phyloP scores from a whole-genome alignment of 1,140 invertebrate genomes.

The Zaprionus gabonicus region DNA sequence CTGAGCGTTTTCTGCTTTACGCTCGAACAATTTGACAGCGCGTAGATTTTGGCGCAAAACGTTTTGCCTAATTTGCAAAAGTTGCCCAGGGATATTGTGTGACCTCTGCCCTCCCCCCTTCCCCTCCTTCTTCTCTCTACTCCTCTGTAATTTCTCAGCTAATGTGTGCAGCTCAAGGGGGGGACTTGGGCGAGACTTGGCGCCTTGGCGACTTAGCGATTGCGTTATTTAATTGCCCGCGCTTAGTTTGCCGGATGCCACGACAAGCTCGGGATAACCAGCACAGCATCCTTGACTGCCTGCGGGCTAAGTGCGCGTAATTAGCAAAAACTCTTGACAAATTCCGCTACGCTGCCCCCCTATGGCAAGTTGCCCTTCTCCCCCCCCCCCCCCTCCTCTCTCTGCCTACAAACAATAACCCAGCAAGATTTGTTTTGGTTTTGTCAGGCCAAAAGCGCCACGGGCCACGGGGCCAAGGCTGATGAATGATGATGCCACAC shows the following conservation, averaged over 20 bases:
- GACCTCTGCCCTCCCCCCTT: not conserved
- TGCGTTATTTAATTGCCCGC: constrained; percentile 73
- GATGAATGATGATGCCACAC: constrained; percentile 75
- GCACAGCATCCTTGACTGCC: constrained; percentile 16
- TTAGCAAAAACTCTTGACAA: constrained; percentile 70
- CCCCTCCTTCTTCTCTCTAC: not conserved
- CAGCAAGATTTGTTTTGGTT: constrained; percentile 31
- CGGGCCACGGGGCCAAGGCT: constrained; percentile 51
- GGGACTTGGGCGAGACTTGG: not conserved
- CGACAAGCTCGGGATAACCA: not conserved
- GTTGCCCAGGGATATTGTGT: constrained; percentile 43
- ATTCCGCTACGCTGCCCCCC: constrained; percentile 29
- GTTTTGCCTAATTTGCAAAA: constrained; percentile 82
- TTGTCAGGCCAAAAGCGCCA: constrained; percentile 62
- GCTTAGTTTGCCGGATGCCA: constrained; percentile 60
- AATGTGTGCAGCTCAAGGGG: constrained; percentile 58
- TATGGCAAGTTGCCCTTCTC: too few species aligned
- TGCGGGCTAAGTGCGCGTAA: constrained; percentile 73
- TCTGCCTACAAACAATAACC: not conserved
- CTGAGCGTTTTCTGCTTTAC: constrained; percentile 58
- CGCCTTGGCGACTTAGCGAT: constrained; percentile 38
- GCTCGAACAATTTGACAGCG: constrained; percentile 80
- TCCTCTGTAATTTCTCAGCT: constrained; percentile 58
- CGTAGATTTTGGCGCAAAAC: constrained; percentile 81
- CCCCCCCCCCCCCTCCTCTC: too few species aligned